Evolutionary conservation across 2,888 invertebrate species (phyloP).

Genomic region (Epinotia bilunana): DNA sequence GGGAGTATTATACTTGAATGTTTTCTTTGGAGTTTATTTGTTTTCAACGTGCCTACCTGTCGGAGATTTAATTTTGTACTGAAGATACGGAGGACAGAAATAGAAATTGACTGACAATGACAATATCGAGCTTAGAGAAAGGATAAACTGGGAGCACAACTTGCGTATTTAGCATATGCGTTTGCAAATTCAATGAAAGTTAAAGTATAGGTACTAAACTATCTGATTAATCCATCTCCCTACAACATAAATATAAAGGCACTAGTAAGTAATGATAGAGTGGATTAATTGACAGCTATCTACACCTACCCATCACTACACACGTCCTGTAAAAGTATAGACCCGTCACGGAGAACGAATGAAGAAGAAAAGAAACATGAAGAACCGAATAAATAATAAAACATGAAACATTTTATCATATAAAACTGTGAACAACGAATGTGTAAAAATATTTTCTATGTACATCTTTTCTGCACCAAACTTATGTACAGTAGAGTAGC

Average conservation of each 20-base stretch:
- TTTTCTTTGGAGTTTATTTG: conserved; percentile 4
- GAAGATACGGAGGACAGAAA: background rate
- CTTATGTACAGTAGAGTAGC: too few relatives aligned
- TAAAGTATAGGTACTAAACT: background rate
- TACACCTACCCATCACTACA: conserved; percentile 28
- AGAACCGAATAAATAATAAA: background rate
- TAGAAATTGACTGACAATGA: background rate
- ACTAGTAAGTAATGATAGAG: background rate
- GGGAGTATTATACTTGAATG: conserved; percentile 15
- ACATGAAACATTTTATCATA: too few relatives aligned
- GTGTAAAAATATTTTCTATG: too few relatives aligned
- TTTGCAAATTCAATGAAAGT: background rate
- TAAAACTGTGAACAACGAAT: too few relatives aligned
- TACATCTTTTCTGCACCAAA: too few relatives aligned
- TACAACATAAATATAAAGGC: background rate
- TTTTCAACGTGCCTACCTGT: background rate
- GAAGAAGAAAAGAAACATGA: background rate
- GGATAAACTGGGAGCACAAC: background rate
- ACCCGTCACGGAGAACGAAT: background rate
- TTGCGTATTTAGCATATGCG: too few relatives aligned
- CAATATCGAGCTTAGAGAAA: background rate
- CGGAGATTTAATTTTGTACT: background rate
- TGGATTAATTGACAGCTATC: conserved; percentile 29
- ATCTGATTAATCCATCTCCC: background rate
- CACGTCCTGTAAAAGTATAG: conserved; percentile 3